phyloP scores from a whole-genome alignment of 2,888 invertebrate genomes.

The Clanis bilineata region DNA sequence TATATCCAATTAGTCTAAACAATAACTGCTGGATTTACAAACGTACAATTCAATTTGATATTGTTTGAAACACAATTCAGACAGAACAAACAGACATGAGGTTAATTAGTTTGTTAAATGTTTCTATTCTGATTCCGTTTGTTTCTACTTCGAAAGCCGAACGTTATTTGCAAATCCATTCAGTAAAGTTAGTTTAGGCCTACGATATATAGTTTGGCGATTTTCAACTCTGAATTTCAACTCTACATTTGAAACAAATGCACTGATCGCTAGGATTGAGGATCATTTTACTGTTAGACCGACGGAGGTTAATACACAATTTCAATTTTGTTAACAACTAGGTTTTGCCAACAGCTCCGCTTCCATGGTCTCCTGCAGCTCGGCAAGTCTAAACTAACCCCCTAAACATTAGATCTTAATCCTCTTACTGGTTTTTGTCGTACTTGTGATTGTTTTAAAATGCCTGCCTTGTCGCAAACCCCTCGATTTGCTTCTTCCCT shows the following conservation, averaged over 20 bases:
- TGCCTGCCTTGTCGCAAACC: too few relatives aligned
- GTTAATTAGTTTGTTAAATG: conserved; percentile 36
- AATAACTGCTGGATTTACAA: conserved; percentile 10
- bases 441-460: too few relatives aligned
- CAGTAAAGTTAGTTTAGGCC: conserved; percentile 18
- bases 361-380: too few relatives aligned
- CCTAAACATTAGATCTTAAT: too few relatives aligned
- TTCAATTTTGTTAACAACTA: too few relatives aligned
- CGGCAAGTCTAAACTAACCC: too few relatives aligned
- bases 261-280: not conserved
- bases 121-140: conserved; percentile 31
- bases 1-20: not conserved
- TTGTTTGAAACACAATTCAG: conserved; percentile 27
- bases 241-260: not conserved
- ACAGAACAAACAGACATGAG: conserved; percentile 24
- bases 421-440: too few relatives aligned
- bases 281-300: not conserved
- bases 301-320: not conserved
- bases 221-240: not conserved
- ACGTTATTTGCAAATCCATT: conserved; percentile 39
- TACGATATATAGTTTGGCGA: not conserved
- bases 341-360: too few relatives aligned
- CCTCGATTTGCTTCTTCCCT: too few relatives aligned
- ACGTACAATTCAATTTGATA: conserved; percentile 14
- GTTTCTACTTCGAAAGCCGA: conserved; percentile 24